Base-by-base conservation (phyloP, 2,797 vertebrate species). In the Eospalax fontanierii region DNA sequence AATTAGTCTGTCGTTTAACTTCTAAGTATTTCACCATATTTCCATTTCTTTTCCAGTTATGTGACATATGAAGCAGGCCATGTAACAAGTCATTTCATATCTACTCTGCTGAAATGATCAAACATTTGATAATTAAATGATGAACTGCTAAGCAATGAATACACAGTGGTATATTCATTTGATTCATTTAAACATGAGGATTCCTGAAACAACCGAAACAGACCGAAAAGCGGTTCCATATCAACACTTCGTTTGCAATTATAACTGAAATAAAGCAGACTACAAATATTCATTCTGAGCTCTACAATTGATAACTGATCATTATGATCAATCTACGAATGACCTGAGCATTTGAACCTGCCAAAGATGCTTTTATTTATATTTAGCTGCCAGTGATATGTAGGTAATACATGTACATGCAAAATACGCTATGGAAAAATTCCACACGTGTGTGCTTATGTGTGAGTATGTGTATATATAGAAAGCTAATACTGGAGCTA, bases 21-120 rank as follows among this genome's bases (percentile, higher is more conserved):
- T 78, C 40, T 43, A 94, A 80, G 38, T 84, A 83, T 91, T 89
- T 96, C 83, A 11, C 68, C 86, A 5, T 82, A 92, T 92, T 95
- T 88, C 16, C 46, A 66, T 74, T 91, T 87, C n/a, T 89, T 91
- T 89, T 74, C 18, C 50, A 76, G 22, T 63, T n/a, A 92, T 76
- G 2, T 14, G 9, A 86, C 76, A 46, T 68, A 43, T 79, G 59
- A 91, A 84, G 73, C 74, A 61, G 88, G 30, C n/a, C 57, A 40
- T 66, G 15, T 35, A 85, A 1, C 16, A 43, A 76, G 1, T 14
- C n/a, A 65, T 65, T 87, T 63, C 65, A 33, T 86, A 94, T 19
- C 15, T 81, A 70, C 21, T 9, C 26, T 38, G 75, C 10, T 76
- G 30, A 93, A 85, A 61, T 66, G 1, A 65, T 61, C 33, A 76